phyloP scores from a whole-genome alignment of 2,113 vertebrate species.

The Aspidoscelis tigris region DNA sequence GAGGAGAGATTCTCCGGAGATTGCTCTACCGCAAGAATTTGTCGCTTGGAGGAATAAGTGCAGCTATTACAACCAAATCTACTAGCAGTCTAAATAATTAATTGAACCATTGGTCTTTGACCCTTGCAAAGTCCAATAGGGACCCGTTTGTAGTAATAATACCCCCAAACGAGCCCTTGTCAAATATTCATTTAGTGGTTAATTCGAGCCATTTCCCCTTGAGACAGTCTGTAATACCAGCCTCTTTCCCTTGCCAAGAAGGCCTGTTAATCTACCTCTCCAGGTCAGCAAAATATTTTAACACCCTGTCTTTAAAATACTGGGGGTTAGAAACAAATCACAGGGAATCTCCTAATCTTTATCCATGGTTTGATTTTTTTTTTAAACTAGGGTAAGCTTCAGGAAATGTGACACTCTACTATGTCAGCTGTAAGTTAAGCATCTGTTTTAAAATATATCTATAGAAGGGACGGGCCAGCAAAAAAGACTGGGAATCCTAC shows the following conservation, averaged over 20 bases:
- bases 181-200: conserved; percentile 99
- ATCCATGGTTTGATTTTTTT: conserved; percentile 65
- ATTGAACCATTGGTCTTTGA: conserved; percentile 92
- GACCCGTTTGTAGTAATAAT: conserved; percentile 93
- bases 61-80: conserved; percentile 88
- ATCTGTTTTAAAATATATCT: background rate
- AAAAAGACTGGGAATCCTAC: background rate
- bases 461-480: conserved; percentile 3
- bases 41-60: conserved; percentile 76
- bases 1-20: conserved; percentile 63
- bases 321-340: conserved; percentile 67
- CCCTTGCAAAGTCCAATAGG: conserved; percentile 90
- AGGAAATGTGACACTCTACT: conserved; percentile 44
- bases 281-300: conserved; percentile 81
- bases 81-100: conserved; percentile 96
- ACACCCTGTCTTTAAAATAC: conserved; percentile 81
- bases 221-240: conserved; percentile 87
- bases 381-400: conserved; percentile 63
- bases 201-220: conserved; percentile 92
- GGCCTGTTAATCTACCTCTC: conserved; percentile 88
- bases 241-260: conserved; percentile 87
- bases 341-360: conserved; percentile 76
- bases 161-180: conserved; percentile 93
- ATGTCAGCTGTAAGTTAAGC: background rate
- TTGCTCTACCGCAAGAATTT: conserved; percentile 76